Evolutionary conservation across 2,888 invertebrate genomes (phyloP).

Genomic region (Thereva nobilitata): DNA sequence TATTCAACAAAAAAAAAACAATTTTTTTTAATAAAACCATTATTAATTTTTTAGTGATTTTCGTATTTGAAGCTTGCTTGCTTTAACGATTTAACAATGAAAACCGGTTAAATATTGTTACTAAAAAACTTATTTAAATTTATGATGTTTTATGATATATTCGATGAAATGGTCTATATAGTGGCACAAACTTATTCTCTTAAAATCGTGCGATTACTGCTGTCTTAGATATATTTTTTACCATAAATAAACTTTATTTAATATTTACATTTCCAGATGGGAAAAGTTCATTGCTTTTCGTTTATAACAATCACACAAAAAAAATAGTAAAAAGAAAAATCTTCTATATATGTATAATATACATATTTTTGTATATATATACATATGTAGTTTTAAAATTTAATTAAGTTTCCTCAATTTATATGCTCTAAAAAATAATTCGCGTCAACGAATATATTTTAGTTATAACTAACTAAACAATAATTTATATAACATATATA

Average conservation of each 20-base stretch:
- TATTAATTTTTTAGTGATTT: slow-evolving; percentile 43
- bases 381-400: no score
- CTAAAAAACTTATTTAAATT: slow-evolving; percentile 21
- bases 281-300: slow-evolving; percentile 37
- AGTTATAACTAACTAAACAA: no score
- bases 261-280: slow-evolving; percentile 38
- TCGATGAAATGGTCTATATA: slow-evolving; percentile 1
- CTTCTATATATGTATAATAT: no score
- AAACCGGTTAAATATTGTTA: slow-evolving; percentile 33
- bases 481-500: no score
- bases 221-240: slow-evolving; percentile 38
- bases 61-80: slow-evolving; percentile 47
- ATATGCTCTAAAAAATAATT: no score
- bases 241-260: slow-evolving; percentile 3
- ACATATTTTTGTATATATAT: no score
- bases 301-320: slow-evolving; percentile 17
- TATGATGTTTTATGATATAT: no score
- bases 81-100: slow-evolving; percentile 28
- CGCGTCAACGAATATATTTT: no score
- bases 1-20: slow-evolving; percentile 21
- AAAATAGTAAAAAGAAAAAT: background rate
- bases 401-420: no score
- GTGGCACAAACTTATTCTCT: slow-evolving; percentile 42
- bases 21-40: no score
- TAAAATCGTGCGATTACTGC: slow-evolving; percentile 48